Conservation (phyloP, 2,113 vertebrate species). For the Eclectus roratus region DNA sequence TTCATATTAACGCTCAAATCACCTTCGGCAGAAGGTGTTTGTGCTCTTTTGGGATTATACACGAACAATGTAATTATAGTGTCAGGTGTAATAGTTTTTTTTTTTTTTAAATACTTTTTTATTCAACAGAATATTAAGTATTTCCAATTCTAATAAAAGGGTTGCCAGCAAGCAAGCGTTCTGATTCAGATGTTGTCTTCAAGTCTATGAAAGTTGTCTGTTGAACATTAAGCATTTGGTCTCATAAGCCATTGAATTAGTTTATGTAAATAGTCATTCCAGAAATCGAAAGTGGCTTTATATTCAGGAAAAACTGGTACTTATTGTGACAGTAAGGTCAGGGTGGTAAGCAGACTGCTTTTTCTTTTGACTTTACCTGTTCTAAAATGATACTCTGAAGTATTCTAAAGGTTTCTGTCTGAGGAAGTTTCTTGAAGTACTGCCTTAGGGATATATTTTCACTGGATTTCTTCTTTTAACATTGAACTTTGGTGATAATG, state of each 20-base stretch:
- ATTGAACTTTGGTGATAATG: neutral
- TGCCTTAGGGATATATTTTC: neutral
- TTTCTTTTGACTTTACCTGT: neutral
- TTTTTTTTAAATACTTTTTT: neutral
- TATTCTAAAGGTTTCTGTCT: neutral
- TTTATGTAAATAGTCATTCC: neutral
- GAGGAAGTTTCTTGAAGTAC: neutral
- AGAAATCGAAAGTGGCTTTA: neutral
- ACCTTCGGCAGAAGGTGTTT: constrained; percentile 59
- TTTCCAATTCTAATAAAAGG: neutral
- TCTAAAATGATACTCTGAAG: neutral
- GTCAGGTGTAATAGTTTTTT: neutral
- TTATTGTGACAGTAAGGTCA: neutral
- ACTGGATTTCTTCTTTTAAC: neutral
- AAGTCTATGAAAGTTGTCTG: neutral
- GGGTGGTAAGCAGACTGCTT: neutral
- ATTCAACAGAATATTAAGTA: neutral
- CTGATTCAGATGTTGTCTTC: neutral
- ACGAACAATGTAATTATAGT: neutral
- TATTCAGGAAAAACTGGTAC: neutral
- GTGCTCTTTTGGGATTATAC: constrained; percentile 34
- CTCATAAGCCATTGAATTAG: neutral
- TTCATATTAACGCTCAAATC: constrained; percentile 42
- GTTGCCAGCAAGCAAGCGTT: neutral
- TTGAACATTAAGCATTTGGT: neutral